These are phyloP conservation scores for Yponomeuta sedellus DNA, from an alignment of 2,888 invertebrate genomes.

Conservation along the genomic window DNA sequence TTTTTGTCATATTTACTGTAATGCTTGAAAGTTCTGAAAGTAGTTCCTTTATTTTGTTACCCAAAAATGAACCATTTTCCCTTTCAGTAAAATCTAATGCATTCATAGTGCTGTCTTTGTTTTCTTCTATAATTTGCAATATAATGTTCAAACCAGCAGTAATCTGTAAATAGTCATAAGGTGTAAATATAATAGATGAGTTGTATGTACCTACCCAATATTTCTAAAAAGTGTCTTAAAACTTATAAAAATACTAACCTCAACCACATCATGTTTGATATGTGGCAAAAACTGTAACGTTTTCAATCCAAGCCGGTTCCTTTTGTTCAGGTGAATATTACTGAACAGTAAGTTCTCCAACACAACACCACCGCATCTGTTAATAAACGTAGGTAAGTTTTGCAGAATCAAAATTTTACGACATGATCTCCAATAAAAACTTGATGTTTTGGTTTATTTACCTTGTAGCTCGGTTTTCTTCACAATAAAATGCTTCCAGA, in stretches of 20 bases:
- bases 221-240: no score
- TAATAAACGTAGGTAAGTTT: not conserved
- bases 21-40: not conserved
- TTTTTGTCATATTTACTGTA: not conserved
- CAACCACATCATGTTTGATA: not conserved
- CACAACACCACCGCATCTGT: slow-evolving; percentile 11
- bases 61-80: not conserved
- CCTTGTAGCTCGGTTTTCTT: not conserved
- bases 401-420: no score
- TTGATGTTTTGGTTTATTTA: not conserved
- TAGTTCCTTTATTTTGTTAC: not conserved
- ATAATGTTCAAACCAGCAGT: not conserved
- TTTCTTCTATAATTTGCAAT: slow-evolving; percentile 15
- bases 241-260: not conserved
- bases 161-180: slow-evolving; percentile 6
- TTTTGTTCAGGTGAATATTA: not conserved
- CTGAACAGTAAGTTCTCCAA: slow-evolving; percentile 3
- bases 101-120: slow-evolving; percentile 5
- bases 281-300: not conserved
- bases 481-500: not conserved
- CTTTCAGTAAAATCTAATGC: slow-evolving; percentile 2
- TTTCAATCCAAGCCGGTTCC: not conserved
- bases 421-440: not conserved
- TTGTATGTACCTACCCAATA: not conserved
- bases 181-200: no score